Evolutionary conservation across 2,888 invertebrate species (phyloP).

Genomic region (Drosophila neutralis): DNA sequence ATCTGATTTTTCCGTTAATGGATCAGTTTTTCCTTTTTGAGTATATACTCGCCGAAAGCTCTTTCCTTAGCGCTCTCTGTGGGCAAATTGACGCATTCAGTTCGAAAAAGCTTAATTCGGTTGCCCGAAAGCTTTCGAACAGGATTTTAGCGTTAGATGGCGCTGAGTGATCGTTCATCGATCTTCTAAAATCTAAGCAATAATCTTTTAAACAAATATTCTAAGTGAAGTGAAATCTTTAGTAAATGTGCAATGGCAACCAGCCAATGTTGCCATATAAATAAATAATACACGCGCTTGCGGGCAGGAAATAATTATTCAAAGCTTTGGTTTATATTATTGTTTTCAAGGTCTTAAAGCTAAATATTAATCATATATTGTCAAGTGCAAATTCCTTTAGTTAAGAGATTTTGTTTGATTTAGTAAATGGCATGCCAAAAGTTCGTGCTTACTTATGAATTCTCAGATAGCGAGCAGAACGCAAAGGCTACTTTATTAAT

Average conservation of each 20-base stretch:
- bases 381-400: slow-evolving; percentile 2
- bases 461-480: background rate
- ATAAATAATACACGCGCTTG: slow-evolving; percentile 19
- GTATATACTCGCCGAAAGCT: slow-evolving; percentile 15
- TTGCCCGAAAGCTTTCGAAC: slow-evolving; percentile 54
- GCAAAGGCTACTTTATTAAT: background rate
- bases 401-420: slow-evolving; percentile 3
- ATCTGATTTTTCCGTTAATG: background rate
- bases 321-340: slow-evolving; percentile 41
- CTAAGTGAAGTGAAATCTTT: background rate
- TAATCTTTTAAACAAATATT: background rate
- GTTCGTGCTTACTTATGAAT: background rate
- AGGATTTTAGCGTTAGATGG: slow-evolving; percentile 52
- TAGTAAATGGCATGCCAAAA: slow-evolving; percentile 4
- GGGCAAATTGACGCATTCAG: background rate
- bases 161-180: slow-evolving; percentile 40
- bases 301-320: slow-evolving; percentile 36
- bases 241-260: background rate
- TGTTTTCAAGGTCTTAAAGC: slow-evolving; percentile 17
- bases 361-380: slow-evolving; percentile 25
- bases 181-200: slow-evolving; percentile 3
- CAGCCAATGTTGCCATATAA: slow-evolving; percentile 25
- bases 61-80: slow-evolving; percentile 52
- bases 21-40: background rate
- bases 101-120: slow-evolving; percentile 64